Evolutionary conservation across 2,797 vertebrate species (phyloP), one percentile per base, ranked within the genome.

Genomic region (Philypnodon macrostomus): DNA sequence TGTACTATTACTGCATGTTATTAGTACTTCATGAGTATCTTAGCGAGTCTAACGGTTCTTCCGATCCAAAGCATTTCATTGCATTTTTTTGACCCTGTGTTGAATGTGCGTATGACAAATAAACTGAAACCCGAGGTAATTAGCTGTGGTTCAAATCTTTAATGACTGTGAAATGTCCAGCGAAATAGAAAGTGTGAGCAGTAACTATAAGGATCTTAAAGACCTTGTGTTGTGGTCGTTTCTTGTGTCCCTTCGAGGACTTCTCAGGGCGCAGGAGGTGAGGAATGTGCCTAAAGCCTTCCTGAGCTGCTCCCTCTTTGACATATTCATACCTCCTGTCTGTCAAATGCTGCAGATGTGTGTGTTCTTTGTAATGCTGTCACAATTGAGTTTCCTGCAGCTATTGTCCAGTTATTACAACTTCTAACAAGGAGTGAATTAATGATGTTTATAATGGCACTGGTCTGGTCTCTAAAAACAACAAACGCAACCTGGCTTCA

Each of bases 231-330:
- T n/a, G n/a, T n/a, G n/a, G n/a, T n/a, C n/a, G n/a, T n/a, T n/a
- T n/a, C n/a, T n/a, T n/a, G n/a, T n/a, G 17, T 31, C 5, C 3
- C 44, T 39, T 53, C 19, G 31, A 1, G 49, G 47, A 26, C 31
- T 33, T 19, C 18, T 47, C 10, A 47, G 45, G 45, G 18, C 31
- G 30, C 6, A 38, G 47, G 46, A 63, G 57, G 66, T 58, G 62
- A 81, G 62, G 80, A 79, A 81, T 82, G 72, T 51, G 63, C 77
- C 66, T 37, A 16, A 0, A 63, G 79, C 70, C 61, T 47, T 65
- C 55, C 11, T 4, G 27, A 15, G 35, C 52, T 42, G 31, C 44
- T 50, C 39, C 51, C 44, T 31, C 16, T 45, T 53, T 56, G 59
- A 66, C 39, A 3, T 54, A 19, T 35, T 64, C 53, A 58, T 54